These are phyloP conservation scores for Centropyge bicolor DNA, from an alignment of 2,797 vertebrate species.

Conservation along the genomic window DNA sequence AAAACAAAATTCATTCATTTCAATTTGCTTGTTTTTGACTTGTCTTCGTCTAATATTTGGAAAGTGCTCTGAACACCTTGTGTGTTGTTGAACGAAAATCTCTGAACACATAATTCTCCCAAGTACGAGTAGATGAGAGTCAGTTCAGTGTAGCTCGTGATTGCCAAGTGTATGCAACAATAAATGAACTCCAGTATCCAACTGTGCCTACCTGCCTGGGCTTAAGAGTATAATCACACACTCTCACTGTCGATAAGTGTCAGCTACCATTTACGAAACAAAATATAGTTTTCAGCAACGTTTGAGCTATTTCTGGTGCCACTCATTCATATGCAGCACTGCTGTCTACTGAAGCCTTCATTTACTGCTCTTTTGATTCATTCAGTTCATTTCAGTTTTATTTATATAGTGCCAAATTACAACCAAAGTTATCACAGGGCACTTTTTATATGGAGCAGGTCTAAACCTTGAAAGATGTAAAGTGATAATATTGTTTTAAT, in stretches of 20 bases:
- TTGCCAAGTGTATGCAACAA: neutral
- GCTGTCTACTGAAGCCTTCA: neutral
- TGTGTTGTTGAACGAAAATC: neutral
- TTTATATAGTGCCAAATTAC: too few relatives aligned
- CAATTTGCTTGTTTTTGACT: neutral
- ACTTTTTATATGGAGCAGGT: too few relatives aligned
- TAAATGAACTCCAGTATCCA: neutral
- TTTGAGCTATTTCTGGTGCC: conserved; percentile 3
- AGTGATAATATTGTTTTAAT: too few relatives aligned
- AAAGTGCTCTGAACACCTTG: neutral
- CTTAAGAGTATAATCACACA: conserved; percentile 6
- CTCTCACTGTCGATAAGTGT: conserved; percentile 5
- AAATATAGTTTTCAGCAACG: neutral
- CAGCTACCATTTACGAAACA: conserved; percentile 1
- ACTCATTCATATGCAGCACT: neutral
- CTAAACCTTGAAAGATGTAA: too few relatives aligned
- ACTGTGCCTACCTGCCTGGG: conserved; percentile 3
- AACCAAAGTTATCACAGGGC: too few relatives aligned
- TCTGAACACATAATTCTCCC: conserved; percentile 2
- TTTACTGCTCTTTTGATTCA: neutral
- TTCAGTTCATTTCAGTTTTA: too few relatives aligned
- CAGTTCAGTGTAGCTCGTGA: neutral
- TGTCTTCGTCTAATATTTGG: neutral
- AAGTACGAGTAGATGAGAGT: neutral
- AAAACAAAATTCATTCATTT: neutral